These are phyloP conservation scores for Germaria angustata DNA, from an alignment of 2,888 invertebrate species.

Conservation along the genomic window DNA sequence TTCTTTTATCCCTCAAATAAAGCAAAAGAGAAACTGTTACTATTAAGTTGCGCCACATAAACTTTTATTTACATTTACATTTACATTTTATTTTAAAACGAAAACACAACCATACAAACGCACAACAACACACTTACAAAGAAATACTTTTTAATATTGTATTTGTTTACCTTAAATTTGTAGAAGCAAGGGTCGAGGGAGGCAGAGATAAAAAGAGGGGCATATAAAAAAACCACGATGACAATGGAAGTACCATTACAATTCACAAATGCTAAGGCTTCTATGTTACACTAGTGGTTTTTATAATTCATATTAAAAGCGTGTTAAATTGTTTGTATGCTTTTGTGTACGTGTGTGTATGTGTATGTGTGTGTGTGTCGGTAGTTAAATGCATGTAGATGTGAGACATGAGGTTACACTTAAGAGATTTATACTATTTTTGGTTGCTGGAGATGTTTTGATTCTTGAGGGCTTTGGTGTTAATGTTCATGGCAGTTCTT, in stretches of 20 bases:
- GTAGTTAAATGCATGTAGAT: not conserved
- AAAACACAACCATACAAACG: slow-evolving; percentile 33
- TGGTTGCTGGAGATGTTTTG: not conserved
- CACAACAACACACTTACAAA: slow-evolving; percentile 60
- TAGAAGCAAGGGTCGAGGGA: not conserved
- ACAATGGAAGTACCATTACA: slow-evolving; percentile 64
- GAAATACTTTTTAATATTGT: slow-evolving; percentile 48
- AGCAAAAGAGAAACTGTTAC: not conserved
- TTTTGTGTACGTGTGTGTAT: too few species aligned
- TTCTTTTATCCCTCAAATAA: too few species aligned
- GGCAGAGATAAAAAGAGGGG: not conserved
- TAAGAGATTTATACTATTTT: not conserved
- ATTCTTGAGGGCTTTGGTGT: not conserved
- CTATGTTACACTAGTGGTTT: slow-evolving; percentile 11
- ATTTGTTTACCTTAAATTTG: slow-evolving; percentile 24
- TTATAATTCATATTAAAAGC: not conserved
- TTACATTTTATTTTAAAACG: slow-evolving; percentile 74
- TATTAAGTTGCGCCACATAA: slow-evolving; percentile 66
- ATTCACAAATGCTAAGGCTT: slow-evolving; percentile 55
- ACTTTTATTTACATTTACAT: slow-evolving; percentile 71
- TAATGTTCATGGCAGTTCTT: not conserved
- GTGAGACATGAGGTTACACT: not conserved
- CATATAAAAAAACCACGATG: slow-evolving; percentile 33
- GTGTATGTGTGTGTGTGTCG: too few species aligned
- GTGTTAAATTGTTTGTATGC: not conserved